Evolutionary conservation across 2,888 invertebrate species (phyloP).

Genomic region (Temnothorax rugatulus): DNA sequence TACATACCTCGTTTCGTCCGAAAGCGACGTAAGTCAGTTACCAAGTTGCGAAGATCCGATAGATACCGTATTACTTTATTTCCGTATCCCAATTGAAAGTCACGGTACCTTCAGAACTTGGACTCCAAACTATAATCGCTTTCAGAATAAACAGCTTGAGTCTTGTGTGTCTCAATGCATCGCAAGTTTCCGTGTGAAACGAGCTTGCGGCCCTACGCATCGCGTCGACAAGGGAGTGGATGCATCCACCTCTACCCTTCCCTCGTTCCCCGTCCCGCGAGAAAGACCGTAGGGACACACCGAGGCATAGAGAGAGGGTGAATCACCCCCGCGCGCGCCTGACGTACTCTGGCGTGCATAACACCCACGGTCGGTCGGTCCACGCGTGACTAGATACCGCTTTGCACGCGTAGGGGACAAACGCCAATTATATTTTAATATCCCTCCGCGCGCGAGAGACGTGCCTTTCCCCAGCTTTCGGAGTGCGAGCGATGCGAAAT

Average conservation of each 20-base stretch:
- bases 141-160: not conserved
- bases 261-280: constrained; percentile 53
- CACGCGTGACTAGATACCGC: constrained; percentile 85
- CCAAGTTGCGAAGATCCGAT: not conserved
- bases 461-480: constrained; percentile 67
- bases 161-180: not conserved
- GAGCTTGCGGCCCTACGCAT: constrained; percentile 77
- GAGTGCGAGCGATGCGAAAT: constrained; percentile 63
- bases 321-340: constrained; percentile 80
- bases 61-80: not conserved
- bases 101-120: not conserved
- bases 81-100: not conserved
- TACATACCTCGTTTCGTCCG: constrained; percentile 28
- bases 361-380: constrained; percentile 83
- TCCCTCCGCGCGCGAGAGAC: constrained; percentile 70
- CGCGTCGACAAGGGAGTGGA: constrained; percentile 80
- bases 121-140: not conserved
- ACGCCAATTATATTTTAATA: constrained; percentile 86
- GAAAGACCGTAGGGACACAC: constrained; percentile 65
- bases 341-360: constrained; percentile 84
- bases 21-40: constrained; percentile 22
- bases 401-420: constrained; percentile 84
- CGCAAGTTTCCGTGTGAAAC: constrained; percentile 70
- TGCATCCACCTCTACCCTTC: constrained; percentile 72
- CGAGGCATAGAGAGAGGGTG: constrained; percentile 79